Percentiles rank a stretch among this genome's conserved stretches.
Evolutionary conservation across 1,140 invertebrate species (phyloP).

Genomic region (Polypedilum vanderplanki): DNA sequence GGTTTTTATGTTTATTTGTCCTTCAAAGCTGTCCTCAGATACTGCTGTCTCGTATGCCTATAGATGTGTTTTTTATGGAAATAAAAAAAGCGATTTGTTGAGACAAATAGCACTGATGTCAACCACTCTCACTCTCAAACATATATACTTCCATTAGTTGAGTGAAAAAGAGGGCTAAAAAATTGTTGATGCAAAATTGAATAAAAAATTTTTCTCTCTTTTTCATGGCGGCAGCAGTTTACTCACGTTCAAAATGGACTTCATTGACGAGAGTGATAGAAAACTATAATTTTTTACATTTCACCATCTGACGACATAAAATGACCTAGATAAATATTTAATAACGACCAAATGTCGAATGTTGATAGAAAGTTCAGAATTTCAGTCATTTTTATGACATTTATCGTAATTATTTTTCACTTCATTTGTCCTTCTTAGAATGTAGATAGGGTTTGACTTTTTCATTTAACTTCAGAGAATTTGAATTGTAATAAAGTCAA

Average conservation of each 20-base stretch:
- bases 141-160: too few species aligned
- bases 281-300: background rate
- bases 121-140: too few species aligned
- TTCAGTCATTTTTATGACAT: conserved; percentile 7
- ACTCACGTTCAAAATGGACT: background rate
- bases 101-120: background rate
- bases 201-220: background rate
- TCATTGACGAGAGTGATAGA: background rate
- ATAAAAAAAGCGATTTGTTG: background rate
- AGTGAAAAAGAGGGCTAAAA: too few species aligned
- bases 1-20: conserved; percentile 16
- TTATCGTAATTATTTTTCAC: background rate
- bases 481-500: conserved; percentile 6
- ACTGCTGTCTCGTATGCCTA: background rate
- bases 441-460: background rate
- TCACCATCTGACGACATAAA: background rate
- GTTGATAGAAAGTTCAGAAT: background rate
- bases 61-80: background rate
- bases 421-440: background rate
- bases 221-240: background rate
- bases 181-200: background rate
- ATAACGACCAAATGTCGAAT: conserved; percentile 6
- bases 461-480: background rate
- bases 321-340: conserved; percentile 14
- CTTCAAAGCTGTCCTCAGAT: background rate